phyloP scores from a whole-genome alignment of 2,888 invertebrate genomes.

The Hyalella azteca region DNA sequence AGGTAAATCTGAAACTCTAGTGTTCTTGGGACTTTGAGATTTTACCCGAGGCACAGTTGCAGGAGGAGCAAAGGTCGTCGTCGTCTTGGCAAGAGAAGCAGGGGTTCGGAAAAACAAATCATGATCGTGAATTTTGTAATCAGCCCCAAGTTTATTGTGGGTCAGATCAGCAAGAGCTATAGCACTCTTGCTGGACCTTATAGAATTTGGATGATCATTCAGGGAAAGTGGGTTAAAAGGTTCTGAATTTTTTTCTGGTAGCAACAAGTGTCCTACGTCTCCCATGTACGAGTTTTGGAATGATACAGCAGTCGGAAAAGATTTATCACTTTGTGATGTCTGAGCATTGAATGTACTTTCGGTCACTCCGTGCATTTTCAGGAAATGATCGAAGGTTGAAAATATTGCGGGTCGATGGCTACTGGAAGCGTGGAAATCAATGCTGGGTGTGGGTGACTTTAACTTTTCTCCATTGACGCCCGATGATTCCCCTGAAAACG shows the following conservation, averaged over 20 bases:
- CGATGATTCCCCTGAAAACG: no score
- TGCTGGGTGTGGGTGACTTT: no score
- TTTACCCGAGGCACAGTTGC: not conserved
- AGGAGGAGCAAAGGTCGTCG: not conserved
- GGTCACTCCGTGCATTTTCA: conserved; percentile 6
- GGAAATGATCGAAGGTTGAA: conserved; percentile 10
- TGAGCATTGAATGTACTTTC: not conserved
- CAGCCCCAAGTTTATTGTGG: not conserved
- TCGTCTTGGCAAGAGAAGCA: not conserved
- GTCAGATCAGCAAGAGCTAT: not conserved
- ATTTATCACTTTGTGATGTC: not conserved
- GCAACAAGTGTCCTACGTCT: not conserved
- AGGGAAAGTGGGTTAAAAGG: not conserved
- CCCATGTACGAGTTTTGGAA: conserved; percentile 6
- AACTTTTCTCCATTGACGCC: no score
- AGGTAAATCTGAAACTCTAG: not conserved
- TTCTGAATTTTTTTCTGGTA: not conserved
- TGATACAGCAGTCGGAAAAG: not conserved
- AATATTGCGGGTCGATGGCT: conserved; percentile 1
- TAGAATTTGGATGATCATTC: not conserved
- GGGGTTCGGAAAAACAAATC: conserved; percentile 2
- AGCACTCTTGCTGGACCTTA: not conserved
- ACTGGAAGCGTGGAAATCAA: not conserved
- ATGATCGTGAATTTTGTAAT: not conserved
- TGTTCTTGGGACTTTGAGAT: not conserved